Base-by-base conservation (phyloP, 2,888 invertebrate genomes). In the Agrochola circellaris region DNA sequence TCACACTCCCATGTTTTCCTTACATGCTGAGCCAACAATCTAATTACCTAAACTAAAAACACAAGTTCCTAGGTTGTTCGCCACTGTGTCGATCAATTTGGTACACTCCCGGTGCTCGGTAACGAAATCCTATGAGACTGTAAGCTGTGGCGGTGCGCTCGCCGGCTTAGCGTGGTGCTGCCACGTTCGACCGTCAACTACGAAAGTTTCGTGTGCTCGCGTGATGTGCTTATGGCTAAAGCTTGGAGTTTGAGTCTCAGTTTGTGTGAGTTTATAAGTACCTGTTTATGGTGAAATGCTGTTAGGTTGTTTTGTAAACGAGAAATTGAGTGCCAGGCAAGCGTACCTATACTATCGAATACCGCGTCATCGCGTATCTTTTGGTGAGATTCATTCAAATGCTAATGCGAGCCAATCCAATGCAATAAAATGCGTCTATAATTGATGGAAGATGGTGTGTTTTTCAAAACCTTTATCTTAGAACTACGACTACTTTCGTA, bases 111-210 rank as follows among this genome's bases (percentile, higher is more conserved):
- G 0, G 34, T n/a, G 45, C 23, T 23, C 75, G 45, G 71, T 58
- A 66, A 54, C 23, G 11, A 71, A 83, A 82, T 80, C 79, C 77
- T 75, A 30, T 61, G 69, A 73, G 67, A 45, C 72, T 73, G 64
- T 77, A 76, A 84, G 83, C 86, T 61, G 69, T 26, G 34, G 51
- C 15, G n/a, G 7, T n/a, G 34, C 30, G 17, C 62, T 70, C 56
- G 13, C 58, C 13, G 72, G 73, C 76, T 82, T 83, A 83, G 60
- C 66, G 60, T 34, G 23, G 34, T 26, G 26, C 64, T 51, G 26
- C 26, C 65, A 48, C 58, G 58, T 73, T 54, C 72, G 23, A 65
- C 58, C 71, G 56, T n/a, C 73, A 79, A 73, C 70, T 68, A 60
- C 54, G 30, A 66, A 86, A 83, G 65, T 83, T 75, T 61, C 1